Evolutionary conservation across 2,888 invertebrate species (phyloP).

Genomic region (Hypercompe scribonia): DNA sequence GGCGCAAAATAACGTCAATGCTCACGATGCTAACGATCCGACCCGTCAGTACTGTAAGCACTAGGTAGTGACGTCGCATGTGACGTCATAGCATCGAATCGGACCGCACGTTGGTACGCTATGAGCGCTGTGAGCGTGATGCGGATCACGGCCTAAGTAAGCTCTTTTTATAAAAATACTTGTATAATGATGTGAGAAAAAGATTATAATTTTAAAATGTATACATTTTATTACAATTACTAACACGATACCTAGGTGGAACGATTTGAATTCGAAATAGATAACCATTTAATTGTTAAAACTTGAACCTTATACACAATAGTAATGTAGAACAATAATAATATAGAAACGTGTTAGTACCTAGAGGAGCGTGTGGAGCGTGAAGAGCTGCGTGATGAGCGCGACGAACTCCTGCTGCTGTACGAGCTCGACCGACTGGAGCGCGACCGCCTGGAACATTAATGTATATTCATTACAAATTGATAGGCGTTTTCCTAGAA

Average conservation of each 20-base stretch:
- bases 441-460: constrained; percentile 68
- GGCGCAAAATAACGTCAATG: no score
- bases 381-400: constrained; percentile 73
- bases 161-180: background rate
- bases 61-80: no score
- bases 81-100: no score
- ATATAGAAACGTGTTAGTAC: constrained; percentile 51
- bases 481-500: background rate
- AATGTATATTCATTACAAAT: background rate
- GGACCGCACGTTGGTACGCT: no score
- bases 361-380: constrained; percentile 85
- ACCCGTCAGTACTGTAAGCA: no score
- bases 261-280: background rate
- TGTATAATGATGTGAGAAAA: no score
- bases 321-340: background rate
- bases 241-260: background rate
- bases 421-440: constrained; percentile 85
- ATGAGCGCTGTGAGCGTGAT: no score
- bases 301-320: constrained; percentile 3
- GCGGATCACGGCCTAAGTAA: no score
- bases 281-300: constrained; percentile 28
- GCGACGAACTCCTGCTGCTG: constrained; percentile 83
- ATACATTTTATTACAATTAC: no score
- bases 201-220: no score
- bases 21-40: no score